These are phyloP conservation scores for Leptinotarsa rubiginosa DNA, from an alignment of 2,888 invertebrate genomes.

Conservation along the genomic window DNA sequence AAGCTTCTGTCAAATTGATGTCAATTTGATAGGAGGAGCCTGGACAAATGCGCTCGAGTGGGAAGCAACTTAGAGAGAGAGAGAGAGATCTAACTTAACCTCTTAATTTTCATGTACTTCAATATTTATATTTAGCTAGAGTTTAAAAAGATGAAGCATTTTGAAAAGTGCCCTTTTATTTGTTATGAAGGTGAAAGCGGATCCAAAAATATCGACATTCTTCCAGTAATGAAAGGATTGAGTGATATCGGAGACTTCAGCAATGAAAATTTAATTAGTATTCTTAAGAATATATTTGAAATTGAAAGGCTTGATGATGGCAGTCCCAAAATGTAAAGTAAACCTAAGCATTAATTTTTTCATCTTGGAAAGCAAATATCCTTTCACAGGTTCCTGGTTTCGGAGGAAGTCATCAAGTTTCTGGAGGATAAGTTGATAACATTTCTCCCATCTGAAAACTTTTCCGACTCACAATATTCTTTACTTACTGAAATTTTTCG, in stretches of 20 bases:
- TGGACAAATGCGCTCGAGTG: too few species aligned
- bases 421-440: background rate
- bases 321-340: slow-evolving; percentile 9
- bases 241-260: background rate
- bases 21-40: too few species aligned
- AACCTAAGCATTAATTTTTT: background rate
- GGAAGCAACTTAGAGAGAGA: too few species aligned
- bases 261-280: background rate
- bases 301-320: slow-evolving; percentile 13
- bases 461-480: background rate
- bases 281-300: slow-evolving; percentile 14
- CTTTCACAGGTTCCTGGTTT: slow-evolving; percentile 14
- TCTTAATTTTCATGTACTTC: too few species aligned
- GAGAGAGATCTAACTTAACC: too few species aligned
- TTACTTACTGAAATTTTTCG: slow-evolving; percentile 66
- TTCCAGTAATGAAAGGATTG: background rate
- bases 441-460: background rate
- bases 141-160: background rate
- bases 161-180: background rate
- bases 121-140: too few species aligned
- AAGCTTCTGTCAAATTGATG: too few species aligned
- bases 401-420: slow-evolving; percentile 19
- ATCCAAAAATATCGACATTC: background rate
- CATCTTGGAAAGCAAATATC: too few species aligned
- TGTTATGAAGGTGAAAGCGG: background rate